Conservation (phyloP, 2,113 vertebrate species). For the Callipepla squamata region DNA sequence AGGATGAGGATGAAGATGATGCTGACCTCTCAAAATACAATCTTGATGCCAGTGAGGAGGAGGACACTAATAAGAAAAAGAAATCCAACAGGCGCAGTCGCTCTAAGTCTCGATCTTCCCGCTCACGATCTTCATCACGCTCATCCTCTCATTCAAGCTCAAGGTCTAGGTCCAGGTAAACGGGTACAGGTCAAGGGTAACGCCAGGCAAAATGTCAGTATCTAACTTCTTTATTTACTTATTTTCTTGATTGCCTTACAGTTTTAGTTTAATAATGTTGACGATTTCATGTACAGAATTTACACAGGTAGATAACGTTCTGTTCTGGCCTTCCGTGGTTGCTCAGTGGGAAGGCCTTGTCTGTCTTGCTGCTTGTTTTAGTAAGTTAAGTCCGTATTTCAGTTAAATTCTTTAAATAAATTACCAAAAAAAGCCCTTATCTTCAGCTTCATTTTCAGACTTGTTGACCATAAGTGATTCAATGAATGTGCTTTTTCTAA, state of each 20-base stretch:
- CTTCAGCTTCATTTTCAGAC: neutral
- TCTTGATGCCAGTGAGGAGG: constrained; percentile 91
- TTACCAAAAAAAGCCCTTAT: neutral
- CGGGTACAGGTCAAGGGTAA: constrained; percentile 99
- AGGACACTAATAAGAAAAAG: constrained; percentile 82
- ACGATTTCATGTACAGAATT: neutral
- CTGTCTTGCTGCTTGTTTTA: neutral
- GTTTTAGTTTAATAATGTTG: constrained; percentile 7
- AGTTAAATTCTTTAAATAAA: neutral
- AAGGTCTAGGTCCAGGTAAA: constrained; percentile 99
- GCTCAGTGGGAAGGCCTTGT: neutral
- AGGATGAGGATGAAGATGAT: constrained; percentile 92
- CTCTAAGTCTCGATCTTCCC: constrained; percentile 91
- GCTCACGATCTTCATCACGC: constrained; percentile 88
- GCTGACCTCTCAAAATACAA: constrained; percentile 97
- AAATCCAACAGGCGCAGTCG: constrained; percentile 82
- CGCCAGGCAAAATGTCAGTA: constrained; percentile 99
- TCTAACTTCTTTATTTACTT: constrained; percentile 90
- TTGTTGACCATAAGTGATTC: neutral
- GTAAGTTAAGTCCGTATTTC: neutral
- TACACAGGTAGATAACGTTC: neutral
- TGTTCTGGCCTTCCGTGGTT: neutral
- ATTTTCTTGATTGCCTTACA: constrained; percentile 62
- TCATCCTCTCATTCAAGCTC: constrained; percentile 95
- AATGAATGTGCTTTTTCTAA: neutral